These are phyloP conservation scores for Frankliniella fusca DNA, from an alignment of 2,888 invertebrate species.

Conservation along the genomic window DNA sequence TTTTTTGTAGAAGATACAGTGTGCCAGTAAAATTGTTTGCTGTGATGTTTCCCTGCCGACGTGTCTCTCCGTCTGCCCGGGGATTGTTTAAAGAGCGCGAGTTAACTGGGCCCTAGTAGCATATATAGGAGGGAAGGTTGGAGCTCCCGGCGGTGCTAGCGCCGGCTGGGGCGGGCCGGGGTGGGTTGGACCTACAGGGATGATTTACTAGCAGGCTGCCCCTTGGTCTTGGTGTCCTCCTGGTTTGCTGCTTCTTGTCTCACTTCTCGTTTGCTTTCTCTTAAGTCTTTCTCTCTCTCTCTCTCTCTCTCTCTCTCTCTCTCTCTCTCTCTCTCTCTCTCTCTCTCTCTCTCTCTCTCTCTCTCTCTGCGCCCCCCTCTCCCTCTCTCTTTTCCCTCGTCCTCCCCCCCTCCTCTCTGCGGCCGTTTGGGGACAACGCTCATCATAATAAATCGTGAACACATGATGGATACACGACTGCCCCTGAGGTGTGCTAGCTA, in stretches of 20 bases:
- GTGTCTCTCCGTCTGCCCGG: background rate
- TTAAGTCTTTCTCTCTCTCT: too few species aligned
- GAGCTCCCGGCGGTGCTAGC: too few species aligned
- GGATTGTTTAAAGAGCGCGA: too few species aligned
- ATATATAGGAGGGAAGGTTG: too few species aligned
- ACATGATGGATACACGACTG: slow-evolving; percentile 18
- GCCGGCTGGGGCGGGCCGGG: background rate
- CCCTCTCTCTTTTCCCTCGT: background rate
- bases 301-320: background rate
- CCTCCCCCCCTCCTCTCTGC: background rate
- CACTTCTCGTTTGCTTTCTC: too few species aligned
- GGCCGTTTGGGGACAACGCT: slow-evolving; percentile 24
- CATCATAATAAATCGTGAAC: slow-evolving; percentile 18
- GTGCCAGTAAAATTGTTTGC: too few species aligned
- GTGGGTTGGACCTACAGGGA: background rate
- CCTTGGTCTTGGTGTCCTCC: background rate
- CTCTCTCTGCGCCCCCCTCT: background rate
- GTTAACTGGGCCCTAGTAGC: too few species aligned
- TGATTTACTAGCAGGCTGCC: background rate
- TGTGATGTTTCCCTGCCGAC: background rate
- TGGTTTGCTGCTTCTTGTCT: too few species aligned
- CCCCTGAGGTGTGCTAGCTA: background rate
- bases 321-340: background rate
- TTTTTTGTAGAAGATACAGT: too few species aligned
- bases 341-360: background rate